These are phyloP conservation scores for Callosobruchus maculatus DNA, from an alignment of 2,888 invertebrate species.

Conservation along the genomic window DNA sequence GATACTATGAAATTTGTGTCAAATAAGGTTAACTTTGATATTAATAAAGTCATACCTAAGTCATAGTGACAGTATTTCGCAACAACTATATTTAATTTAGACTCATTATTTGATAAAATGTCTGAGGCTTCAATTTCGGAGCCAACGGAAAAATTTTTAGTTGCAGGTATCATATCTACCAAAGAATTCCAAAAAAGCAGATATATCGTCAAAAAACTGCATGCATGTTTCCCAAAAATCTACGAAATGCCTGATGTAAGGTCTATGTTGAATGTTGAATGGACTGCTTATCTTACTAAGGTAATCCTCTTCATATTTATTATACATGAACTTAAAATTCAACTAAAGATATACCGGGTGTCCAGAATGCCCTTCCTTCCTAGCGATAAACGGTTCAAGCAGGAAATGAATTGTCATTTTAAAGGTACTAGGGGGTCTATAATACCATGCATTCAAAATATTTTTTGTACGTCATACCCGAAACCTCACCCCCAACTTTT, in stretches of 20 bases:
- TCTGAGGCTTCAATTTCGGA: not conserved
- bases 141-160: constrained; percentile 40
- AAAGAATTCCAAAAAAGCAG: constrained; percentile 42
- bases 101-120: not conserved
- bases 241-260: constrained; percentile 38
- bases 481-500: too few species aligned
- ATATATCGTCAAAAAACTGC: constrained; percentile 33
- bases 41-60: too few species aligned
- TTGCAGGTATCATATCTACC: constrained; percentile 40
- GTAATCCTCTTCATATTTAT: constrained; percentile 13
- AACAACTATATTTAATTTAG: not conserved
- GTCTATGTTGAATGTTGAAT: constrained; percentile 43
- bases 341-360: too few species aligned
- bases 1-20: too few species aligned
- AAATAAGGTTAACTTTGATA: too few species aligned
- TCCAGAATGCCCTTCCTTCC: not conserved
- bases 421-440: too few species aligned
- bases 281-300: constrained; percentile 39
- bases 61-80: not conserved
- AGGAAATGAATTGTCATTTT: too few species aligned
- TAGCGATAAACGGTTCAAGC: not conserved
- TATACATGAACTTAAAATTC: too few species aligned
- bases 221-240: constrained; percentile 34
- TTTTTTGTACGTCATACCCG: too few species aligned
- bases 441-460: too few species aligned